Conservation (phyloP, 2,113 vertebrate genomes). For the Oreochromis spilurus region DNA sequence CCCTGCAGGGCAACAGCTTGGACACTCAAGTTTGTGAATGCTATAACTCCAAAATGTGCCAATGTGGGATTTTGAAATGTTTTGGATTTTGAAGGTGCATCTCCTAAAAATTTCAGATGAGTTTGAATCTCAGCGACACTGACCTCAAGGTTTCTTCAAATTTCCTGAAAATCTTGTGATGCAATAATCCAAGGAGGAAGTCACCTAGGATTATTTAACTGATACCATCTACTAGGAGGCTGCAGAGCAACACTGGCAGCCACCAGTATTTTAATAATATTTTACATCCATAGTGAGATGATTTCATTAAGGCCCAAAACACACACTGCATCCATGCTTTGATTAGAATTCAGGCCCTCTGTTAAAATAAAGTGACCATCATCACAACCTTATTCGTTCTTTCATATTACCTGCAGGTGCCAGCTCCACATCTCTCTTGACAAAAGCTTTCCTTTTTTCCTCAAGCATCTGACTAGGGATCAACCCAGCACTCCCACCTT, state of each 20-base stretch:
- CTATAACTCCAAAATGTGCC: not conserved
- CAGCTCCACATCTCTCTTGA: slow-evolving; percentile 84
- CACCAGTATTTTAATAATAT: not conserved
- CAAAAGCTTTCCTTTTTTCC: slow-evolving; percentile 95
- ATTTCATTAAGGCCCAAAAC: not conserved
- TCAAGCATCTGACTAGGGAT: slow-evolving; percentile 95
- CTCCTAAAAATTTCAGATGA: not conserved
- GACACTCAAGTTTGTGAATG: not conserved
- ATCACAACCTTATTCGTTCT: not conserved
- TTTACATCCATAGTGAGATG: not conserved
- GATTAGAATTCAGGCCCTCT: not conserved
- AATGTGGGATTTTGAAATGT: not conserved
- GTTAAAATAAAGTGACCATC: not conserved
- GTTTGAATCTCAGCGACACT: not conserved
- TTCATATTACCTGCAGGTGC: slow-evolving; percentile 72
- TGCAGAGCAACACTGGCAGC: not conserved
- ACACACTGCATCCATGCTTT: not conserved
- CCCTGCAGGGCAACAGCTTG: not conserved
- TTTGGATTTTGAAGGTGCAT: not conserved
- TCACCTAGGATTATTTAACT: not conserved
- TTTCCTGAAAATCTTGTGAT: not conserved
- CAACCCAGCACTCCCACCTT: slow-evolving; percentile 88
- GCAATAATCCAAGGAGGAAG: not conserved
- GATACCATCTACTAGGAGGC: not conserved
- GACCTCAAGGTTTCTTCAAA: not conserved